Evolutionary conservation across 2,113 vertebrate species (phyloP), one percentile per base, ranked within the genome.

Genomic region (Orthonyx spaldingii): DNA sequence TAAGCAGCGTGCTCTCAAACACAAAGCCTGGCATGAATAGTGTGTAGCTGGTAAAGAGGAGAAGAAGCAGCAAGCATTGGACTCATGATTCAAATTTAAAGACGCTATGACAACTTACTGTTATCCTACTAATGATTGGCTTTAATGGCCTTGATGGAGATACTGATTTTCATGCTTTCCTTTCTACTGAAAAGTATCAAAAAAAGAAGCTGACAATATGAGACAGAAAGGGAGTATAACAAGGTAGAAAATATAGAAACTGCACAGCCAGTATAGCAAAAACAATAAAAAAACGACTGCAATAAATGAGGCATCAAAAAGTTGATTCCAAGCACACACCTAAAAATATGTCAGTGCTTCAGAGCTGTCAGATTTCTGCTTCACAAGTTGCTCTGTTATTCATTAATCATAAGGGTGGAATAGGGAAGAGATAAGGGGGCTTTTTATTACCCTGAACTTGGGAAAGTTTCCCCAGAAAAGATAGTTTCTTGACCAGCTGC

Each of bases 281-380:
- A 87, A 70, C 44, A 69, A 35, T 22, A 61, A 79, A 20, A 53
- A 41, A 50, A 30, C 5, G 6, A 39, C 37, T 28, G 65, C 22
- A 77, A 39, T 57, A 95, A 95, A 92, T 66, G 32, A 96, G 64
- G 46, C 75, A 96, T 89, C 60, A 94, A 81, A 93, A 97, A 86
- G n/a, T 79, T 86, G 74, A 84, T 92, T 88, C n/a, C 52, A 91
- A 91, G 84, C 46, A 95, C 42, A 84, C 32, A 50, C 37, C 60
- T 74, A 81, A 75, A 97, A 96, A 69, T 37, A 65, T 83, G 41
- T 82, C 46, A 83, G 84, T 87, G 53, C 7, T 96, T 96, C 22
- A 63, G 20, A 90, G 11, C 26, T 96, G 68, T 84, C 92, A 95
- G 11, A 32, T 91, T 92, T 90, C 47, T 90, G 32, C 30, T 96